Base-by-base conservation (phyloP, 2,797 vertebrate species). In the Adelosebastes latens region DNA sequence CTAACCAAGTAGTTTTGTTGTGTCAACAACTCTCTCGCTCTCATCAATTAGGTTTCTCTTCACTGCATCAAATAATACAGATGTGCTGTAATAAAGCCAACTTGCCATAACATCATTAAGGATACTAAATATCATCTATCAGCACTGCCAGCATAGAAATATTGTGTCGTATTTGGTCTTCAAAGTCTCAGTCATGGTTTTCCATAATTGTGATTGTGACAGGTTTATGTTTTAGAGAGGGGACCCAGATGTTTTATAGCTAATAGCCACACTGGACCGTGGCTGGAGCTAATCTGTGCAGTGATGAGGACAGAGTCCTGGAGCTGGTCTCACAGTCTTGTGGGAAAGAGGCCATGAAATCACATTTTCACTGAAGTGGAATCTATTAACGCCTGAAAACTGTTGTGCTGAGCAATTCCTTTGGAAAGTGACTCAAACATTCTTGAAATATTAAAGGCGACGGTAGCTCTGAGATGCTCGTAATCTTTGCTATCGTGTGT, bases 331-430 rank as follows among this genome's bases (percentile, higher is more conserved):
- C 85, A 55, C 59, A 39, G 39, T 59, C 72, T 58, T 62, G 62
- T 6, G 31, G 76, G 84, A 82, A 82, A 70, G 59, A 85, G 58
- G 46, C 72, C 81, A 79, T 82, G 80, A 89, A 88, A 89, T 92
- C 85, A 78, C 62, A 85, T 84, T 83, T 88, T 80, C 56, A 62
- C 72, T 34, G 59, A 75, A 83, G 75, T 83, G 75, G 80, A 89
- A 88, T 84, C 79, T 73, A 87, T 85, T 83, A 83, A 68, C 62
- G 14, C 9, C 85, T 24, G 22, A 63, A 64, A 77, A 84, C 9
- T 74, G 84, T 77, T 80, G 64, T 80, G 83, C 63, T 75, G 61
- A 27, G 81, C 81, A 71, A 58, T 64, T 73, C 27, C 71, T 80
- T 72, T 34, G 29, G 71, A 29, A 72, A 22, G 60, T 49, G 83